A percentile compares a stretch with the other conserved stretches of the same genome.
Conservation (phyloP, 2,888 invertebrate genomes). For the Tyria jacobaeae region DNA sequence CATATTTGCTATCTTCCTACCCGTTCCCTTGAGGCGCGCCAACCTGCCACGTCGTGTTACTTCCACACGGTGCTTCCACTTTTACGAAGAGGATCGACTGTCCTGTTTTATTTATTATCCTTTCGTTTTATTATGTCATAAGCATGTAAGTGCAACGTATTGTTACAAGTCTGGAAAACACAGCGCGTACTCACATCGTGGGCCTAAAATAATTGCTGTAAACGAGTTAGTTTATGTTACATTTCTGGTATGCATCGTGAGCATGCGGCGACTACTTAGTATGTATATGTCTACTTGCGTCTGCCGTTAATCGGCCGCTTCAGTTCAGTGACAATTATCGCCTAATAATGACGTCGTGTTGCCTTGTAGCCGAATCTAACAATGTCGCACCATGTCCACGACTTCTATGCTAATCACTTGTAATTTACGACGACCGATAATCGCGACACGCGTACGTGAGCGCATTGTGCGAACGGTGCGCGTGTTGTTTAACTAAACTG, state of each 20-base stretch:
- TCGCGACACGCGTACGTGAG: conserved; percentile 83
- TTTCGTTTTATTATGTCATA: conserved; percentile 27
- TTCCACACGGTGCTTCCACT: conserved; percentile 72
- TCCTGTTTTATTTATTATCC: conserved; percentile 40
- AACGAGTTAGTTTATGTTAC: conserved; percentile 39
- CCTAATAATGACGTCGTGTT: conserved; percentile 78
- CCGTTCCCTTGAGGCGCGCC: conserved; percentile 75
- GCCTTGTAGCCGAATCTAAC: conserved; percentile 79
- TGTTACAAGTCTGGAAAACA: conserved; percentile 8
- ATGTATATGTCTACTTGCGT: conserved; percentile 62
- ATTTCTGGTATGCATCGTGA: conserved; percentile 53
- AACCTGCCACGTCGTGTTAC: conserved; percentile 73
- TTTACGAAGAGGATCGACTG: conserved; percentile 43
- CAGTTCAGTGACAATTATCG: conserved; percentile 81
- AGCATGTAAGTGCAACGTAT: conserved; percentile 9
- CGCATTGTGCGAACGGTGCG: conserved; percentile 75
- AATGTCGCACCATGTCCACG: conserved; percentile 73
- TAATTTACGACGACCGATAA: conserved; percentile 84
- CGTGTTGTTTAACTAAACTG: conserved; percentile 52
- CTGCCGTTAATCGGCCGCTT: conserved; percentile 84
- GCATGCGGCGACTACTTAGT: conserved; percentile 65
- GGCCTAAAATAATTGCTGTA: conserved; percentile 42
- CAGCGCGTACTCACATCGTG: background rate
- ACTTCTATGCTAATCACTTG: conserved; percentile 81
- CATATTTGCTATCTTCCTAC: conserved; percentile 81